Base-by-base conservation (phyloP, 2,113 vertebrate species). In the Cebidichthys violaceus region DNA sequence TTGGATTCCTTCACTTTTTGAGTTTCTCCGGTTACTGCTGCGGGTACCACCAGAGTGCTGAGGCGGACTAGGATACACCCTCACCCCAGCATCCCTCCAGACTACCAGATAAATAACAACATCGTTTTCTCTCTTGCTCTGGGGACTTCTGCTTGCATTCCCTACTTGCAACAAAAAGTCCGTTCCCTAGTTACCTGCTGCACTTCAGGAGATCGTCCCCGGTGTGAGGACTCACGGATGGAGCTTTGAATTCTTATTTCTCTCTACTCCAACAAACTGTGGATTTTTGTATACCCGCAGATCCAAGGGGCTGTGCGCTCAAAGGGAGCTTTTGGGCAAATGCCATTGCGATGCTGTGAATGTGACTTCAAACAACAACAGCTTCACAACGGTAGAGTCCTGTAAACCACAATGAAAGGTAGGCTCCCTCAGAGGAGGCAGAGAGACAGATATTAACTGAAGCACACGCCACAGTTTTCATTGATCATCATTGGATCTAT, bases 341-440 rank as follows among this genome's bases (percentile, higher is more conserved):
- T 84, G 61, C 73, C 79, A 86, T 13, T 85, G 93, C 67, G 75
- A 95, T 94, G 92, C 88, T 91, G 86, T 89, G 92, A 88, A 92
- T 92, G 88, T 94, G 85, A 95, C 86, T 83, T 81, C 70, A 81
- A 57, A 15, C 55, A 59, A 84, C 88, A 35, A 43, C 81, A 86
- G 64, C 68, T 77, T 70, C 70, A 60, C 84, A 43, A 75, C 86
- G 64, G 57, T 76, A 57, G 41, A 82, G 61, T 77, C 84, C 74
- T 73, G 77, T 70, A 61, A 82, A 79, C 17, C 82, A 94, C 89
- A 73, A 96, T 96, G 95, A 96, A 96, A 94, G 95, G 95, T 95
- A 87, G 65, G 92, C 13, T 68, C 57, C 29, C n/a, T 24, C 2
- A 31, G 6, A 62, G 0, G 1, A 35, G 2, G 2, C 37, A 61